Base-by-base conservation (phyloP, 1,140 invertebrate species). In the Drosophila busckii region DNA sequence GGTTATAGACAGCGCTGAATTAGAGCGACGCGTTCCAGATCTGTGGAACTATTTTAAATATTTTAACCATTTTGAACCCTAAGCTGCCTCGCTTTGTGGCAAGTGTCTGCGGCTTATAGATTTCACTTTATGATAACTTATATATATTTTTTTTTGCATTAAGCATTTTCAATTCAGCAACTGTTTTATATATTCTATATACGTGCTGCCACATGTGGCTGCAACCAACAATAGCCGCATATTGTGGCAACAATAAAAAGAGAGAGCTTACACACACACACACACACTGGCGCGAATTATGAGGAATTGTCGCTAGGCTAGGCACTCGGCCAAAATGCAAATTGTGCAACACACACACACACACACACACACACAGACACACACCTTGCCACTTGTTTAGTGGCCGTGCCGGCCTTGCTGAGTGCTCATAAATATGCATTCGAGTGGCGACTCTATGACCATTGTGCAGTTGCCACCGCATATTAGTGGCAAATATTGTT, bases 401-500 rank as follows among this genome's bases (percentile, higher is more conserved):
- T 45, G 44, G 26, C 28, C 20, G 20, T 13, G 15, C 2, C n/a
- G 32, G 15, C 19, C 13, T 42, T 54, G 44, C 41, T 48, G 59
- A 31, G 19, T 48, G 35, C 73, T 78, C 63, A 78, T 78, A 78
- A 78, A 78, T 78, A 78, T 78, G 71, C 73, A 80, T 55, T 35
- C 61, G 62, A 58, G 71, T 49, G 58, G 67, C 50, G 44, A 54
- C 37, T 55, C 17, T 25, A 42, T 54, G 54, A 55, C 55, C 67
- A 67, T 76, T 59, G 53, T 26, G 50, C 6, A 19, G 37, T 20
- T 49, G 32, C 26, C 41, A 46, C 64, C 75, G 52, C 73, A 80
- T 73, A 82, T 73, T 73, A 82, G 59, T 69, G 73, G 68, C 69
- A 73, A 73, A 80, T 80, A 80, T 82, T 82, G 75, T 52, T 69